Percentiles rank a stretch among this genome's conserved stretches.
phyloP scores from a whole-genome alignment of 2,113 vertebrate species.

The Variabilichromis moorii region DNA sequence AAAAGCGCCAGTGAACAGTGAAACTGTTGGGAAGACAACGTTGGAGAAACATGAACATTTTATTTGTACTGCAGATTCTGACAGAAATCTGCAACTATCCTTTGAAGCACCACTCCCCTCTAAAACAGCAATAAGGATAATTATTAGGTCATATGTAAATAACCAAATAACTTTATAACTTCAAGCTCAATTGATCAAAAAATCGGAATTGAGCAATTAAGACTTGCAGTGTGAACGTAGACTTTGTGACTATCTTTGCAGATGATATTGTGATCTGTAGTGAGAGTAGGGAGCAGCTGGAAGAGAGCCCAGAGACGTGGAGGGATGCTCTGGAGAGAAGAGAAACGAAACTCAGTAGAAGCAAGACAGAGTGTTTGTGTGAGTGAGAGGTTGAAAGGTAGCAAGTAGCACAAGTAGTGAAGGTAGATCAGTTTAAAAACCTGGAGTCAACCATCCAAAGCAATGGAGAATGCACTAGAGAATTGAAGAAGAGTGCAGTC shows the following conservation, averaged over 20 bases:
- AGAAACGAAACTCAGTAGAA: not conserved
- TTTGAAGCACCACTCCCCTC: not conserved
- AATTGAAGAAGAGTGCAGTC: not conserved
- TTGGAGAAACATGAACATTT: not conserved
- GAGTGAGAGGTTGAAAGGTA: not conserved
- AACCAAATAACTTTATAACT: too few species aligned
- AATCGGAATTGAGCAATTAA: not conserved
- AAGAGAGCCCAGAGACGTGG: not conserved
- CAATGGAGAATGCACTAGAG: not conserved
- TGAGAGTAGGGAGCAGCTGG: not conserved
- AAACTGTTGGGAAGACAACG: accelerated
- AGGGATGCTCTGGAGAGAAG: not conserved
- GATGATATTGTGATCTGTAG: not conserved
- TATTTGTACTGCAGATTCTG: not conserved
- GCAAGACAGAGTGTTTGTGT: not conserved
- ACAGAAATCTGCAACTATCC: not conserved
- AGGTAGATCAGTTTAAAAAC: not conserved
- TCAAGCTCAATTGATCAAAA: not conserved
- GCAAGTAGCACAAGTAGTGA: not conserved
- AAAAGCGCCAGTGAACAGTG: accelerated
- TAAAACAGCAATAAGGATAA: not conserved
- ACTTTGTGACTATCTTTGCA: not conserved
- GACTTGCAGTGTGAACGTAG: not conserved
- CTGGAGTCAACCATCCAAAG: not conserved
- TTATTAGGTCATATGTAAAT: too few species aligned